Evolutionary conservation across 35 echinoderm and acorn worm species (phyloP).

Genomic region (Amphiura filiformis): DNA sequence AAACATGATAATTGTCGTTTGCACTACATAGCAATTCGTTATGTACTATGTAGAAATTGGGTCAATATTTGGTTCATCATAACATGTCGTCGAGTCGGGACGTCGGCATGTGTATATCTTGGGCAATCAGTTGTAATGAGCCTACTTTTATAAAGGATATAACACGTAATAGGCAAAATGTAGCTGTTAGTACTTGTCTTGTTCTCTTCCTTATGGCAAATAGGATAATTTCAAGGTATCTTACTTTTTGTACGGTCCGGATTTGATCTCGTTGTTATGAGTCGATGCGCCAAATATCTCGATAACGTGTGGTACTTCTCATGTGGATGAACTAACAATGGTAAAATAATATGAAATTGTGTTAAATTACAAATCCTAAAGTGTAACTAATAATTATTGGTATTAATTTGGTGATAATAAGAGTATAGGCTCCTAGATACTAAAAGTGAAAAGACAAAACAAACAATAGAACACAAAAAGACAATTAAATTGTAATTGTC

Average conservation of each 20-base stretch:
- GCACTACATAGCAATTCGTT: not conserved
- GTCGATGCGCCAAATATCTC: not conserved
- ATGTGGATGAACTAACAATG: not conserved
- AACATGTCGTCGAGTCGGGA: too few species aligned
- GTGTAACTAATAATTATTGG: not conserved
- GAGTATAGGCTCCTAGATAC: too few species aligned
- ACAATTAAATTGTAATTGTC: too few species aligned
- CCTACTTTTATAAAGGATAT: too few species aligned
- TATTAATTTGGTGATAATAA: not conserved
- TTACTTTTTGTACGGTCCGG: constrained; percentile 25
- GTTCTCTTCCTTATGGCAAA: too few species aligned
- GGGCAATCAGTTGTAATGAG: too few species aligned
- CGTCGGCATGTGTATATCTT: too few species aligned
- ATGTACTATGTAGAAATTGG: not conserved
- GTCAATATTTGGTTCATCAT: not conserved
- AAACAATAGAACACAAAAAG: too few species aligned
- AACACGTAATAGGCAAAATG: too few species aligned
- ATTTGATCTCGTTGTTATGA: not conserved
- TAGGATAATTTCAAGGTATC: too few species aligned
- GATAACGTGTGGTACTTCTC: not conserved
- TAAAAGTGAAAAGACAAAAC: too few species aligned
- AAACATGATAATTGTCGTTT: not conserved
- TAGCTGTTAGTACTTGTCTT: too few species aligned
- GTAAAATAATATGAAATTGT: not conserved
- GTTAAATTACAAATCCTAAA: not conserved